These are phyloP conservation scores for Rana temporaria DNA, from an alignment of 2,113 vertebrate species.

Conservation along the genomic window DNA sequence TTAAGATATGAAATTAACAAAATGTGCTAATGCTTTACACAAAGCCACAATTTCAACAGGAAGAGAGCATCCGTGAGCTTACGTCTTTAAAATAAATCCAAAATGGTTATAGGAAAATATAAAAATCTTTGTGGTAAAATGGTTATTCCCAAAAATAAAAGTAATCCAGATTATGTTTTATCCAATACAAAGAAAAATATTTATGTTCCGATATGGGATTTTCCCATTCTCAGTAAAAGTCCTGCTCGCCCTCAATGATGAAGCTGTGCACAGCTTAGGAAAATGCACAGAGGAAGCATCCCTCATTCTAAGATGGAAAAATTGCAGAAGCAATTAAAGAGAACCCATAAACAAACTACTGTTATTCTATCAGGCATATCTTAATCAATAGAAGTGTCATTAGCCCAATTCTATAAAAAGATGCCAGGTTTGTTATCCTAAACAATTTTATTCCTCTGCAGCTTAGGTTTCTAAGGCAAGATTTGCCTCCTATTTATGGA, in stretches of 20 bases:
- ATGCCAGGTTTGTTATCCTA: not conserved
- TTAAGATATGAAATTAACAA: not conserved
- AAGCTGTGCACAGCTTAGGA: no score
- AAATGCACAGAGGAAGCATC: slow-evolving; percentile 6
- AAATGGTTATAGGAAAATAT: no score
- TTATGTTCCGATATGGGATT: no score
- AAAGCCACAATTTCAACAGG: not conserved
- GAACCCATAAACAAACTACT: not conserved
- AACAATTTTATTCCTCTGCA: slow-evolving; percentile 15
- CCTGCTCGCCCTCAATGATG: no score
- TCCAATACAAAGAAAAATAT: no score
- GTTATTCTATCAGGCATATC: slow-evolving; percentile 1
- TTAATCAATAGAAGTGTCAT: slow-evolving; percentile 22
- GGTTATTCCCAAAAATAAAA: no score
- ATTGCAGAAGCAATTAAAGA: slow-evolving; percentile 4
- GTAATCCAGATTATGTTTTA: no score
- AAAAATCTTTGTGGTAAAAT: no score
- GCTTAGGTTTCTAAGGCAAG: not conserved
- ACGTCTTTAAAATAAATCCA: no score
- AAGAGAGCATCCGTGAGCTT: no score
- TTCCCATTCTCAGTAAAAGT: no score
- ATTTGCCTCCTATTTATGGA: no score
- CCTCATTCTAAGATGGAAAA: slow-evolving; percentile 20
- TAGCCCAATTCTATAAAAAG: slow-evolving; percentile 21
- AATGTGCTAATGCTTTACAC: not conserved